Conservation (phyloP, 92 coral and sea anemone species). For the Parazoanthus atlanticus region DNA sequence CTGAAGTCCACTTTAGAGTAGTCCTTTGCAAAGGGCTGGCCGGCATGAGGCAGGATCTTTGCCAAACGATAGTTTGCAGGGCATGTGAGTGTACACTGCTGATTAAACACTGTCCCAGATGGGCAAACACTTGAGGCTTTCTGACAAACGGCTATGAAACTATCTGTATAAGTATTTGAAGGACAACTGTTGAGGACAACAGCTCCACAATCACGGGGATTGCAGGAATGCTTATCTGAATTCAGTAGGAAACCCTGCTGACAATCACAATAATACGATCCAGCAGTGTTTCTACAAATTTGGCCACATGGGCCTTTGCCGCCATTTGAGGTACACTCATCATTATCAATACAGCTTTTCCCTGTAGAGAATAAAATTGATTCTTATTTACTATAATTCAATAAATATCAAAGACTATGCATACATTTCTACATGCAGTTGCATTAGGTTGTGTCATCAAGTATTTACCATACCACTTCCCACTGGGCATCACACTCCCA, state of each 20-base stretch:
- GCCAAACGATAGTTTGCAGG: constrained; percentile 66
- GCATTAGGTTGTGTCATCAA: too few relatives aligned
- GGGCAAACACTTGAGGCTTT: constrained; percentile 59
- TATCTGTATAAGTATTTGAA: constrained; percentile 67
- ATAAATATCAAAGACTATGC: too few relatives aligned
- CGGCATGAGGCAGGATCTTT: constrained; percentile 59
- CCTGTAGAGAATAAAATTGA: constrained; percentile 32
- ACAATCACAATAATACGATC: constrained; percentile 77
- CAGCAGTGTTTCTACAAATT: constrained; percentile 72
- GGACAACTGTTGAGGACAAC: constrained; percentile 66
- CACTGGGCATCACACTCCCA: too few relatives aligned
- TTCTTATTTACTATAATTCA: background rate
- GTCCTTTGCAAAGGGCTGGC: constrained; percentile 74
- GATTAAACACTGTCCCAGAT: constrained; percentile 56
- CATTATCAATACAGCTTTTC: constrained; percentile 64
- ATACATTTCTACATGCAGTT: too few relatives aligned
- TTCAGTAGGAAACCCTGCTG: constrained; percentile 55
- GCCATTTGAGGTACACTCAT: constrained; percentile 77
- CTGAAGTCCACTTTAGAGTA: constrained; percentile 64
- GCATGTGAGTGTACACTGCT: constrained; percentile 66
- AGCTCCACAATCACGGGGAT: constrained; percentile 68
- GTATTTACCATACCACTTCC: too few relatives aligned
- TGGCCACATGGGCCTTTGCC: constrained; percentile 81
- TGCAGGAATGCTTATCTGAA: constrained; percentile 57
- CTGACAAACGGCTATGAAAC: constrained; percentile 68